Evolutionary conservation across 2,888 invertebrate genomes (phyloP).

Genomic region (Zhuqinia jingwanae): DNA sequence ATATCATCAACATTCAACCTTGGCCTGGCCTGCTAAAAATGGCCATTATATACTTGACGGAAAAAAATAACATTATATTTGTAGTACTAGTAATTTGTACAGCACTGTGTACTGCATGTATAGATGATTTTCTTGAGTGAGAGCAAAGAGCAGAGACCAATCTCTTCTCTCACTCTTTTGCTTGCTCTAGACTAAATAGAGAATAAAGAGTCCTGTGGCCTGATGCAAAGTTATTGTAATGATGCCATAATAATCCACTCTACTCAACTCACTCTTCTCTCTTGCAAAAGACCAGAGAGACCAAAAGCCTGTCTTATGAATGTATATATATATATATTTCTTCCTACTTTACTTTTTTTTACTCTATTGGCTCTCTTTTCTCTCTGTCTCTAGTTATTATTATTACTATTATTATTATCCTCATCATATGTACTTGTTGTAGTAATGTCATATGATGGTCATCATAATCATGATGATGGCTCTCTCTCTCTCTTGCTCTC

Average conservation of each 20-base stretch:
- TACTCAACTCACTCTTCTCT: background rate
- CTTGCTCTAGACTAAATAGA: too few species aligned
- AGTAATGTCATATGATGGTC: constrained; percentile 19
- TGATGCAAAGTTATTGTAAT: constrained; percentile 41
- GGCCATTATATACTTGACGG: background rate
- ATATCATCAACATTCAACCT: background rate
- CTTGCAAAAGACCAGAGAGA: too few species aligned
- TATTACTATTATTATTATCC: too few species aligned
- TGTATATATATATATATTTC: too few species aligned
- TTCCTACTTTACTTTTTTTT: too few species aligned
- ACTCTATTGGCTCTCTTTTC: too few species aligned
- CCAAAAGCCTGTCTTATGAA: too few species aligned
- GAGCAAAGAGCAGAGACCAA: background rate
- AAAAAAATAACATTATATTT: background rate
- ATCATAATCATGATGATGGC: constrained; percentile 17
- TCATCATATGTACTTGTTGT: constrained; percentile 7
- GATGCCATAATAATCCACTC: constrained; percentile 49
- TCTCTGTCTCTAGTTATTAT: background rate
- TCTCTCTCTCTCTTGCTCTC: constrained; percentile 28
- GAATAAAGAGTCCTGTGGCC: background rate
- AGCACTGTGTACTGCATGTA: too few species aligned
- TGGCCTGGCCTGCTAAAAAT: constrained; percentile 3
- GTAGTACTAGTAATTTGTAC: too few species aligned
- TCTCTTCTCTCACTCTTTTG: too few species aligned
- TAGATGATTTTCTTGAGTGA: background rate